A percentile compares a stretch with the other conserved stretches of the same genome.
phyloP scores from a whole-genome alignment of 2,888 invertebrate genomes.

The Prostheceraeus crozeri region DNA sequence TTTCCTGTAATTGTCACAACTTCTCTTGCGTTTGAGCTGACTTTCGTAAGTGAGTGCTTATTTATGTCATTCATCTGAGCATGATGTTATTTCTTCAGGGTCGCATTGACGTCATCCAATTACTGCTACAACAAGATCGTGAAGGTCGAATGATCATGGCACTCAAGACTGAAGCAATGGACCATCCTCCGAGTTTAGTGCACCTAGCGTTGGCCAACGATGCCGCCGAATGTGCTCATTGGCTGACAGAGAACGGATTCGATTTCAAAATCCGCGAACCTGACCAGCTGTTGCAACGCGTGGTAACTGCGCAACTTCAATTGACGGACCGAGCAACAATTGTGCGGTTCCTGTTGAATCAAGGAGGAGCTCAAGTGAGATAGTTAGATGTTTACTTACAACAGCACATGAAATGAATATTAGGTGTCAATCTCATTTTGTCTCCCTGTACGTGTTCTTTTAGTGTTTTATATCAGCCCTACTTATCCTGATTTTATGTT shows the following conservation, averaged over 20 bases:
- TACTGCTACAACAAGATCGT: constrained; percentile 46
- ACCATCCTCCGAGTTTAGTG: constrained; percentile 48
- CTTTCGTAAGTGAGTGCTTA: no score
- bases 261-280: constrained; percentile 50
- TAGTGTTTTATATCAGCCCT: no score
- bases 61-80: no score
- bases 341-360: constrained; percentile 49
- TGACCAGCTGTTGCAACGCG: constrained; percentile 48
- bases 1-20: no score
- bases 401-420: no score
- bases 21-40: no score
- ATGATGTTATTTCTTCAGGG: no score
- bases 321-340: constrained; percentile 47
- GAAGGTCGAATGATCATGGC: constrained; percentile 44
- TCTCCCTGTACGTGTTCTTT: no score
- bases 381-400: no score
- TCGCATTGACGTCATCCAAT: constrained; percentile 48
- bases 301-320: constrained; percentile 51
- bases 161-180: constrained; percentile 44
- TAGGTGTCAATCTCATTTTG: no score
- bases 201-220: constrained; percentile 52
- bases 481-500: no score
- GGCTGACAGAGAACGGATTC: constrained; percentile 49
- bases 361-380: constrained; percentile 44
- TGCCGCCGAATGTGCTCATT: constrained; percentile 48